Evolutionary conservation across 2,113 vertebrate genomes (phyloP).

Genomic region (Laticauda laticaudata): DNA sequence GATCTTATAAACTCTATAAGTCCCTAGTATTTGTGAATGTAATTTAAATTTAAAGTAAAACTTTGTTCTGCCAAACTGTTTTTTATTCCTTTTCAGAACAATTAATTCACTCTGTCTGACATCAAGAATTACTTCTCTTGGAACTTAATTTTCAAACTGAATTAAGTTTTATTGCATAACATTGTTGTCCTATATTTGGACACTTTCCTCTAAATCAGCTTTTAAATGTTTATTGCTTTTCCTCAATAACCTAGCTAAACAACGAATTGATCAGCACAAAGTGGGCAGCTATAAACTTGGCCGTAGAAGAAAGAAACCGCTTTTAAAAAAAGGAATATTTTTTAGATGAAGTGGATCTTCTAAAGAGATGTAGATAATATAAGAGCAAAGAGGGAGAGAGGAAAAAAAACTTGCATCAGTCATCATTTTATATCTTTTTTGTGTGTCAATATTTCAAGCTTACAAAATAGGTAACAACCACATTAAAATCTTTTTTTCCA

Average conservation of each 20-base stretch:
- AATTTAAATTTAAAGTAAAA: neutral
- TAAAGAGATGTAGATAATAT: neutral
- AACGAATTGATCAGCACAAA: neutral
- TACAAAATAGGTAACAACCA: neutral
- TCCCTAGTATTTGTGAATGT: neutral
- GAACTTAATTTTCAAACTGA: neutral
- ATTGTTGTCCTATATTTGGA: neutral
- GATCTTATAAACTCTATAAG: neutral
- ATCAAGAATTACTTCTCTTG: neutral
- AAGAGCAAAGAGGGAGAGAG: neutral
- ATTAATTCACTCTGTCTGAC: neutral
- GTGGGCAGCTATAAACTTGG: neutral
- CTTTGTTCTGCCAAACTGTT: neutral
- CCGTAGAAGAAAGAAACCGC: accelerated
- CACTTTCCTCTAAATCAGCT: neutral
- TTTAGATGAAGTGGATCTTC: neutral
- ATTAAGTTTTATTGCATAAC: neutral
- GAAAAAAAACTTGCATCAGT: neutral
- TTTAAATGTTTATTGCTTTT: neutral
- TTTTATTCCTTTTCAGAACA: neutral
- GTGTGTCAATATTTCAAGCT: neutral
- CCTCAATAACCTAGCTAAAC: neutral
- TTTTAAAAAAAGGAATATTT: neutral
- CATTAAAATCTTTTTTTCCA: neutral
- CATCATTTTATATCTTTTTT: neutral